These are phyloP conservation scores for Microctonus aethiopoides DNA, from an alignment of 2,888 invertebrate species.

Conservation along the genomic window DNA sequence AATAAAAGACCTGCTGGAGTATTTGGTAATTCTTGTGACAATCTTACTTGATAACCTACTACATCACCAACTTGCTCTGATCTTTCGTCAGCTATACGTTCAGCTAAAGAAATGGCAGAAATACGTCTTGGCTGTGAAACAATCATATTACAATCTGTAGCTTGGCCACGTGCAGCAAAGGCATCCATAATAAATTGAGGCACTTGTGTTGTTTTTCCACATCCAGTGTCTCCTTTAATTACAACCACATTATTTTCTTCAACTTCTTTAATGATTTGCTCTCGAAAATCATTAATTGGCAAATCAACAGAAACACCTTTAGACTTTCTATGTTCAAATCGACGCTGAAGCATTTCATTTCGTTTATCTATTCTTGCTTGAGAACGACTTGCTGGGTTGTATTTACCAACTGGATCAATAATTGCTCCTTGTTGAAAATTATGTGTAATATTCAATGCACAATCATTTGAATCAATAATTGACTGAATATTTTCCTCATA, in stretches of 20 bases:
- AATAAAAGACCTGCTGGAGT: conserved; percentile 74
- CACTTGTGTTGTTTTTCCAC: conserved; percentile 79
- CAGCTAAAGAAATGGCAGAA: conserved; percentile 76
- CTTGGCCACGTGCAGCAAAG: conserved; percentile 64
- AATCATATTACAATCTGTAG: conserved; percentile 70
- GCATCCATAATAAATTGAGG: conserved; percentile 74
- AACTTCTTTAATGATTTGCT: conserved; percentile 70
- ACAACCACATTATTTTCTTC: conserved; percentile 70
- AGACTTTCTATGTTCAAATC: conserved; percentile 11
- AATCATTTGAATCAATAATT: conserved; percentile 9
- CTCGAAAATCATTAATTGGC: conserved; percentile 55
- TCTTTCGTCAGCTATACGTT: conserved; percentile 74
- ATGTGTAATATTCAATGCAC: neutral
- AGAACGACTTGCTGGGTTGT: neutral
- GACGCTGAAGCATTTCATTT: conserved; percentile 23
- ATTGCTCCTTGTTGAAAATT: conserved; percentile 1
- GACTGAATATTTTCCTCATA: conserved; percentile 61
- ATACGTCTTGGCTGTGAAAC: conserved; percentile 78
- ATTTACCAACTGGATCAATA: conserved; percentile 37
- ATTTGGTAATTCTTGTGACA: conserved; percentile 69
- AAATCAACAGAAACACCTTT: neutral
- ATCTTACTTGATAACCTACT: conserved; percentile 77
- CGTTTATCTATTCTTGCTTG: conserved; percentile 10
- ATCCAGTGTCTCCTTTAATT: conserved; percentile 78
- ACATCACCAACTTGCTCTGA: conserved; percentile 74